Evolutionary conservation across 2,797 vertebrate genomes (phyloP), one percentile per base, ranked within the genome.

Genomic region (Chaetodon trifasciatus): DNA sequence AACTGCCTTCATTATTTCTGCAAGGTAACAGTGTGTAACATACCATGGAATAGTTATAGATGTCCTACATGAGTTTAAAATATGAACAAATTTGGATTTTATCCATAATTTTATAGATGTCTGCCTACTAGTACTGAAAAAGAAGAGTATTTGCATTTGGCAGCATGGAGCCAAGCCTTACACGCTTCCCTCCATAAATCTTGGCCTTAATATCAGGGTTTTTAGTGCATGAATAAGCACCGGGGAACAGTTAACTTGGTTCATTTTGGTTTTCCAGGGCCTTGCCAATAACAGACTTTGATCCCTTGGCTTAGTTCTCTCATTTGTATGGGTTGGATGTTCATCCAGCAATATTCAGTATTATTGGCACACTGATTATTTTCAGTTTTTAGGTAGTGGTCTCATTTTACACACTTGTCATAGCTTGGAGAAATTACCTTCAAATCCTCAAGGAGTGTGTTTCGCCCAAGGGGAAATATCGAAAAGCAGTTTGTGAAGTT

Each of bases 221-320:
- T 76, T 78, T 73, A 19, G 19, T 5, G 16, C 53, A 66, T 50
- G 32, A 75, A 52, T 50, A 42, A 76, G 67, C 23, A 57, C 12
- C 13, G 0, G 9, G 23, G 49, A 78, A 64, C 10, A 49, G 57
- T 74, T 39, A 28, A 17, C 49, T 40, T 70, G 35, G 74, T 60
- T 78, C 6, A 50, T 72, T 69, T 65, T 13, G 12, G 0, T 58
- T 70, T 78, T 81, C 73, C 23, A 35, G 44, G 37, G 3, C 8
- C 23, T 28, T 71, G 72, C 78, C 74, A 79, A 74, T n/a, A 68
- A 21, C 49, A 52, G 65, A 72, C 78, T 74, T 74, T 75, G 57
- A 79, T 76, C 58, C 15, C 53, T 40, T 55, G 28, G 62, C 58
- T 64, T 28, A 42, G 9, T 76, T 44, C 12, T 49, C 8, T 66